Evolutionary conservation across 64 coral and sea anemone species (phyloP), one percentile per base, ranked within the genome.

Genomic region (Astreopora myriophthalma): DNA sequence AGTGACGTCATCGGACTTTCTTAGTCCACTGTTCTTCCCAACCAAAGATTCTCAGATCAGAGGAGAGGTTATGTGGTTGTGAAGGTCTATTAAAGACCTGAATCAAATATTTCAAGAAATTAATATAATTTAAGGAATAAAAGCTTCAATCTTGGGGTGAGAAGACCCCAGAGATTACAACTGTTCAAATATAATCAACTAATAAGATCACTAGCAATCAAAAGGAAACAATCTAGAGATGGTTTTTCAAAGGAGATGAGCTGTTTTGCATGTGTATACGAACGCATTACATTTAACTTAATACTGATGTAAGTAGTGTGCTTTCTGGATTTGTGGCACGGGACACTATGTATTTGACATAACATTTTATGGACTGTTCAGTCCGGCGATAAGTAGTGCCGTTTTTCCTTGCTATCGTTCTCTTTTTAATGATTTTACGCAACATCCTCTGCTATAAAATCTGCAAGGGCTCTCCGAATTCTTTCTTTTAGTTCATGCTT

Each of bases 361-460:
- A 26, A 61, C 7, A 48, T n/a, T 32, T 60, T 65, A 22, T 64
- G 11, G 75, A 48, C 40, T 11, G 19, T 28, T 78, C n/a, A n/a
- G n/a, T 31, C 13, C 11, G 12, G n/a, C n/a, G n/a, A n/a, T n/a
- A 48, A 46, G 75, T 51, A 33, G 52, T 83, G 79, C 24, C 34
- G 31, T 9, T 62, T 23, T 23, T 83, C 0, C 61, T 64, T 64
- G 5, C 4, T 64, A 2, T 16, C 38, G 19, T 73, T 83, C 32
- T 13, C 6, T 36, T 16, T 23, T 25, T 60, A 8, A n/a, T 8
- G 8, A 10, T 30, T 65, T 65, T 33, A 83, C 29, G 49, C 52
- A n/a, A 97, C 87, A 27, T 97, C 91, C 3, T 97, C 95, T 27
- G 91, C 92, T 12, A 97, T 97, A 49, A 93, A 86, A 57, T 94